Evolutionary conservation across 2,113 vertebrate species (phyloP).

Genomic region (rabbit (Oryctolagus cuniculus)): DNA sequence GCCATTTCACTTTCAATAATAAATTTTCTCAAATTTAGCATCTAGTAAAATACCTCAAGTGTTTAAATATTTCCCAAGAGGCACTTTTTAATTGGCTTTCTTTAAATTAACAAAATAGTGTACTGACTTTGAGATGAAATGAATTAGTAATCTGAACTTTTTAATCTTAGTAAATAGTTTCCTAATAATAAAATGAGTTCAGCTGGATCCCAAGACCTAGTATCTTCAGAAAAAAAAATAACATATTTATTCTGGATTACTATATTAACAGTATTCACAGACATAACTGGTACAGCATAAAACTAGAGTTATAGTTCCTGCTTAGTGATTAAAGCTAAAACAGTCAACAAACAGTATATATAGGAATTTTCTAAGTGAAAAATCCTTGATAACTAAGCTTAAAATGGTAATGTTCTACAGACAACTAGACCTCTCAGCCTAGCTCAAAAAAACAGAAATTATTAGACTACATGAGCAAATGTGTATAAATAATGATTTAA

Average conservation of each 20-base stretch:
- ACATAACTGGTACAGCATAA: background rate
- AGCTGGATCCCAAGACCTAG: background rate
- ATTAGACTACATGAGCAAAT: slow-evolving; percentile 32
- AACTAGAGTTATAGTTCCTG: too few relatives aligned
- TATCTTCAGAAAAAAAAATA: slow-evolving; percentile 46
- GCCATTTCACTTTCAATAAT: background rate
- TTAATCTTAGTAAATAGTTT: slow-evolving; percentile 41
- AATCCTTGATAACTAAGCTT: slow-evolving; percentile 32
- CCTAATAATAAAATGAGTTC: slow-evolving; percentile 9
- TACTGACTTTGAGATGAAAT: slow-evolving; percentile 17
- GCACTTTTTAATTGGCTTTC: slow-evolving; percentile 17
- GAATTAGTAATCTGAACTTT: slow-evolving; percentile 41
- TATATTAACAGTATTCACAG: slow-evolving; percentile 32
- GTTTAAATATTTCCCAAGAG: slow-evolving; percentile 35
- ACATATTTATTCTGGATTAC: slow-evolving; percentile 37
- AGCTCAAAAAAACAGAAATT: slow-evolving; percentile 43
- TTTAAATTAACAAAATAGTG: slow-evolving; percentile 42
- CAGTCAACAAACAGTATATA: slow-evolving; percentile 23
- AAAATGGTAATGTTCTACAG: slow-evolving; percentile 46
- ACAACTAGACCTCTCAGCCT: background rate
- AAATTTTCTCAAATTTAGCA: slow-evolving; percentile 54
- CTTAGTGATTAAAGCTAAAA: slow-evolving; percentile 59
- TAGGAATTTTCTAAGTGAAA: slow-evolving; percentile 49
- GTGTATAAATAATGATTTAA: slow-evolving; percentile 31
- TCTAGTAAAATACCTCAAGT: slow-evolving; percentile 39